Conservation (phyloP, 92 coral and sea anemone genomes). For the Desmophyllum pertusum region DNA sequence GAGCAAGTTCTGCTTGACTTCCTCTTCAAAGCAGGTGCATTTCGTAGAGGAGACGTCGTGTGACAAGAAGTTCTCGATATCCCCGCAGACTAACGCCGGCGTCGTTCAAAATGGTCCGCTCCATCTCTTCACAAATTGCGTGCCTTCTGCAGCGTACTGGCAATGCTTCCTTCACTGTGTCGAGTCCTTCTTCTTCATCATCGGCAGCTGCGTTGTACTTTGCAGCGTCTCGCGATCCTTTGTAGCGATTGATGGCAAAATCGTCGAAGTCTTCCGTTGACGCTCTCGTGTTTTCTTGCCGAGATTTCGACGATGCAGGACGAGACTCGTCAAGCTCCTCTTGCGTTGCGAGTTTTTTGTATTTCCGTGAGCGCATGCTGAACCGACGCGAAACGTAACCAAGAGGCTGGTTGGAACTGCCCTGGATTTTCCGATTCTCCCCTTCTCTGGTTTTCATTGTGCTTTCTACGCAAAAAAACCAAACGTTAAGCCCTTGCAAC, state of each 20-base stretch:
- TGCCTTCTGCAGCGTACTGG: slow-evolving; percentile 57
- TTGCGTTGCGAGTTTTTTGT: slow-evolving; percentile 27
- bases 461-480: background rate
- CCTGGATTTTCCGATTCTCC: slow-evolving; percentile 2
- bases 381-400: slow-evolving; percentile 35
- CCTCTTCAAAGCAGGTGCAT: slow-evolving; percentile 64
- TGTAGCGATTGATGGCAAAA: slow-evolving; percentile 35
- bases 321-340: slow-evolving; percentile 25
- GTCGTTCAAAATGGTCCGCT: slow-evolving; percentile 58
- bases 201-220: slow-evolving; percentile 10
- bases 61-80: slow-evolving; percentile 71
- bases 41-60: slow-evolving; percentile 66
- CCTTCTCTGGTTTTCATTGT: slow-evolving; percentile 36
- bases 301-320: slow-evolving; percentile 19
- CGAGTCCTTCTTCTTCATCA: slow-evolving; percentile 13
- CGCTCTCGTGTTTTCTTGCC: slow-evolving; percentile 21
- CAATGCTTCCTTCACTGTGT: slow-evolving; percentile 16
- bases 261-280: slow-evolving; percentile 34
- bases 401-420: slow-evolving; percentile 5
- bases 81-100: slow-evolving; percentile 75
- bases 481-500: background rate
- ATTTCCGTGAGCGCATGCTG: slow-evolving; percentile 36
- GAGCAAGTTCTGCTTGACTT: background rate
- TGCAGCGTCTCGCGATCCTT: slow-evolving; percentile 11
- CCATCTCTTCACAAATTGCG: slow-evolving; percentile 94